These are phyloP conservation scores for Zelostemma sp. DNA, from an alignment of 1,140 invertebrate species.

Conservation along the genomic window DNA sequence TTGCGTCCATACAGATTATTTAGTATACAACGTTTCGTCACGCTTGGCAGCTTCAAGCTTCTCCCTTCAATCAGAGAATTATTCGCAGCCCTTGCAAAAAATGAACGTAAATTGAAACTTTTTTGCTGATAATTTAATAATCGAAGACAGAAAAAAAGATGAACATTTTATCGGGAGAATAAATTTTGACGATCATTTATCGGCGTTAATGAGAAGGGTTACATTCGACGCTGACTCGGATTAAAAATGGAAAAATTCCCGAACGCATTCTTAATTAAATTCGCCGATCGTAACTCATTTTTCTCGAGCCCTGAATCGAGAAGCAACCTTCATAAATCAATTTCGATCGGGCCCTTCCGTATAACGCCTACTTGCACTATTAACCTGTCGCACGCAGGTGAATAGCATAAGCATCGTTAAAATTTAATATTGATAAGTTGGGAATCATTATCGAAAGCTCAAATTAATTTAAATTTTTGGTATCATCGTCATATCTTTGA, in stretches of 20 bases:
- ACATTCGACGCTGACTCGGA: background rate
- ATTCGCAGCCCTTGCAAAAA: too few relatives aligned
- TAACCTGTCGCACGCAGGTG: background rate
- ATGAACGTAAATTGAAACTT: too few relatives aligned
- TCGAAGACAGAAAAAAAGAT: too few relatives aligned
- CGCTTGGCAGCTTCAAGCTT: too few relatives aligned
- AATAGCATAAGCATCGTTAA: too few relatives aligned
- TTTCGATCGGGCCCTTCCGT: background rate
- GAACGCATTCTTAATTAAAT: background rate
- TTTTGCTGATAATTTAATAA: too few relatives aligned
- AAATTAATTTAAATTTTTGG: too few relatives aligned
- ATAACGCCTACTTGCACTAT: background rate
- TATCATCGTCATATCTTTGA: too few relatives aligned
- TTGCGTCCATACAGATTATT: constrained; percentile 11
- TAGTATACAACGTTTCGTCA: constrained; percentile 2
- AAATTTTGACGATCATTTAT: background rate
- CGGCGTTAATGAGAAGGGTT: background rate
- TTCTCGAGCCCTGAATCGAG: background rate
- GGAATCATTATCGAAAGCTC: too few relatives aligned
- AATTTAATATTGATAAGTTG: too few relatives aligned
- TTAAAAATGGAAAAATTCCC: background rate
- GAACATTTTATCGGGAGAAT: too few relatives aligned
- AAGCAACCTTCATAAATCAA: background rate
- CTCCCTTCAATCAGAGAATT: too few relatives aligned
- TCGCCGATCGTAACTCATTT: background rate